Evolutionary conservation across 2,888 invertebrate species (phyloP), one percentile per base, ranked within the genome.

Genomic region (Plagiodera versicolora): DNA sequence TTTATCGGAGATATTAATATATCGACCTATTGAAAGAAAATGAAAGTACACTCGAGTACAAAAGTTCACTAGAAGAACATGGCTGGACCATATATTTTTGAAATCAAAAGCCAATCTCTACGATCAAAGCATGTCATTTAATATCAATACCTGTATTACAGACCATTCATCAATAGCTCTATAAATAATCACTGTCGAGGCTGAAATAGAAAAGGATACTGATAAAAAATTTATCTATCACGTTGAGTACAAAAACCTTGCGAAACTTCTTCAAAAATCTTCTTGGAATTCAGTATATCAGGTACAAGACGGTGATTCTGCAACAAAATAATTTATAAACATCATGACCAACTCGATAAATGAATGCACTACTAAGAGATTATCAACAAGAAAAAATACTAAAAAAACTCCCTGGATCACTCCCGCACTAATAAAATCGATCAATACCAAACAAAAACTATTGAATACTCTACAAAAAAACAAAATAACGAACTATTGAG

Each of bases 111-210:
- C 18, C 5, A 18, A 32, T 35, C 17, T 50, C 18, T 50, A 30
- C 50, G 35, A 32, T 51, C 51, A 51, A 51, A 51, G 2, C 6
- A 35, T 51, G 35, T 28, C 17, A 50, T 50, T 50, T 50, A 30
- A 30, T 16, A 30, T 50, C 32, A 28, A 48, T 20, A 48, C 32
- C n/a, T 50, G 35, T 51, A 35, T 51, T n/a, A 51, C 51, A 51
- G 51, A 51, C 35, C 18, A 51, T 51, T 51, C 35, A 51, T 51
- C 35, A 51, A 51, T 51, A 51, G 51, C 19, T 35, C 51, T 51
- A 51, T 30, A 30, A 50, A 50, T 50, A 50, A 50, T 50, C 8
- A 50, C 35, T 19, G 35, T 35, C 19, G 51, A 35, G n/a, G 19
- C 51, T 35, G n/a, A 32, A 51, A 35, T n/a, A 51, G 35, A n/a